Evolutionary conservation across 2,113 vertebrate genomes (phyloP).

Genomic region (Lonchura striata): DNA sequence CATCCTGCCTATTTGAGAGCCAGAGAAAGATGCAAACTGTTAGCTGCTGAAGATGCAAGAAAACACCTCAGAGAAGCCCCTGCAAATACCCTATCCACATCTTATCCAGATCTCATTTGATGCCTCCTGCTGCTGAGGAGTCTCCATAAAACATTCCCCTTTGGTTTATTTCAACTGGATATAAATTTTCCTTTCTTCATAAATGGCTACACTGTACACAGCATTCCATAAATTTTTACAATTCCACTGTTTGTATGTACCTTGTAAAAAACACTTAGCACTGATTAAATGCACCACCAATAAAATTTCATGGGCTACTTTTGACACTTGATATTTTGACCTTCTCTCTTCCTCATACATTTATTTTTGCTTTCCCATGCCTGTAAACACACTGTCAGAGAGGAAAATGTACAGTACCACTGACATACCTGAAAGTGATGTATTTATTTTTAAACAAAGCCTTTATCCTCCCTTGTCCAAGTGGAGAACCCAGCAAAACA

Average conservation of each 20-base stretch:
- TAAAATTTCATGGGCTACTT: constrained; percentile 75
- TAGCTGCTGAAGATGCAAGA: background rate
- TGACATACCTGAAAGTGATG: background rate
- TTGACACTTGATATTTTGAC: constrained; percentile 61
- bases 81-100: background rate
- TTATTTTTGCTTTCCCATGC: constrained; percentile 14
- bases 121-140: background rate
- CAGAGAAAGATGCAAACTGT: background rate
- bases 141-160: background rate
- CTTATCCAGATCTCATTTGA: background rate
- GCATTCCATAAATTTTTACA: constrained; percentile 71
- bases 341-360: constrained; percentile 16
- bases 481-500: background rate
- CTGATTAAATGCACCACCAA: constrained; percentile 83
- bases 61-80: background rate
- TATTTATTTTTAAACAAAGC: constrained; percentile 37
- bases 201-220: constrained; percentile 54
- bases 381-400: background rate
- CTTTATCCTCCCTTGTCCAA: background rate
- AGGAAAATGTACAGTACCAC: background rate
- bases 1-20: background rate
- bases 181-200: constrained; percentile 61
- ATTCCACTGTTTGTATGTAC: constrained; percentile 78
- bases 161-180: constrained; percentile 45
- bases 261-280: constrained; percentile 90